Base-by-base conservation (phyloP, 23 tunicate species). In the Styela clava region DNA sequence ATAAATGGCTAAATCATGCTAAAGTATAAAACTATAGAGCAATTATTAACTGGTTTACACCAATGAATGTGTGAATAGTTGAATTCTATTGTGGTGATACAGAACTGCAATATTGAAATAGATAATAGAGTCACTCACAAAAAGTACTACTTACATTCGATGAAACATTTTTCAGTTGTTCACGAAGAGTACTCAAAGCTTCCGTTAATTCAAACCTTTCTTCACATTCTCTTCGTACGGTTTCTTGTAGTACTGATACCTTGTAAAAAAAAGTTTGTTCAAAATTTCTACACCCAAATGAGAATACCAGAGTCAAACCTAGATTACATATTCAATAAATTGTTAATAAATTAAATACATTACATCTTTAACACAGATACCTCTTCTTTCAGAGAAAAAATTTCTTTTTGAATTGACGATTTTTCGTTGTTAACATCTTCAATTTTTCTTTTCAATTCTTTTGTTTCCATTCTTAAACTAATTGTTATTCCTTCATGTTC, bases 201-300 rank as follows among this genome's bases (percentile, higher is more conserved):
- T 88, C 93, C 33, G 90, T 87, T 7, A 93, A 74, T 82, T 93
- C 98, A 63, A 84, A 93, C 32, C 98, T 74, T 76, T 93, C 98
- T 64, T 93, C 98, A 67, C 98, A 93, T 87, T 93, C 98, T 74
- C 98, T 63, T 1, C 93, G 79, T 0, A 93, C 98, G 2, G 98
- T 93, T 24, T 93, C 98, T 81, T 93, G 90, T 27, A 93, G 80
- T 20, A 71, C 77, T 21, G 34, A 18, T 3, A 71, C 37, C 56
- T 44, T 44, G 9, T 5, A 44, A 44, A 44, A 7, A 44, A 44
- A 44, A 85, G 74, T 25, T 62, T 77, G 31, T 85, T 85, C 96
- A 85, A 74, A 36, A 61, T 21, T 61, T 0, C 22, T 0, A 61
- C 22, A 23, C n/a, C n/a, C 0, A 61, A 61, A 23, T 21, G n/a